These are phyloP conservation scores for Mastomys natalensis DNA, from an alignment of 2,113 vertebrate genomes.

Conservation along the genomic window DNA sequence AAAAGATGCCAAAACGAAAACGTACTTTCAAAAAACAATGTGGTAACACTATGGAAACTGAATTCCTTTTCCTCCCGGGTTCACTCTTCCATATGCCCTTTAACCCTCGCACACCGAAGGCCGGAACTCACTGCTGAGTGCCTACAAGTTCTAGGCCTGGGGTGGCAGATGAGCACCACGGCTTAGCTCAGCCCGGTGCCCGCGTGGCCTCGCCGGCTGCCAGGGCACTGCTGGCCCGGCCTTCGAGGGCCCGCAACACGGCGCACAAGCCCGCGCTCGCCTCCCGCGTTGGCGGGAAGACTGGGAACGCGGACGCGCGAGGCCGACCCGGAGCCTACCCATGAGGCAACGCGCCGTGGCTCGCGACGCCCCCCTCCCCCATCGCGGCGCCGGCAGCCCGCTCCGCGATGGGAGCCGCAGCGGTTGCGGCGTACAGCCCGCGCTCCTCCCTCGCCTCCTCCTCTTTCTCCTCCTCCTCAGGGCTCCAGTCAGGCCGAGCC, in stretches of 20 bases:
- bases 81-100: background rate
- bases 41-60: background rate
- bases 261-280: constrained; percentile 58
- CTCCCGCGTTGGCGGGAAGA: constrained; percentile 55
- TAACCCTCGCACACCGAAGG: background rate
- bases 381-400: constrained; percentile 37
- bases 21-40: background rate
- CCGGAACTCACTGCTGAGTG: background rate
- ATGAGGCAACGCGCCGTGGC: constrained; percentile 77
- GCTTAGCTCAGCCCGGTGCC: background rate
- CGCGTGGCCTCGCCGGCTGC: rapidly evolving
- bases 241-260: background rate
- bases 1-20: background rate
- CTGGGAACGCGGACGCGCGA: constrained; percentile 37
- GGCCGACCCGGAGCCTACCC: constrained; percentile 76
- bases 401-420: constrained; percentile 74
- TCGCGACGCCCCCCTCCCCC: constrained; percentile 29
- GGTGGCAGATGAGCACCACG: background rate
- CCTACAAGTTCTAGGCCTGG: background rate
- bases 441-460: constrained; percentile 79
- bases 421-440: constrained; percentile 20
- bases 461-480: constrained; percentile 79
- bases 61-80: background rate
- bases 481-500: constrained; percentile 77
- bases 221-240: background rate